Evolutionary conservation across 1,140 invertebrate species (phyloP).

Genomic region (Telenomus remus): DNA sequence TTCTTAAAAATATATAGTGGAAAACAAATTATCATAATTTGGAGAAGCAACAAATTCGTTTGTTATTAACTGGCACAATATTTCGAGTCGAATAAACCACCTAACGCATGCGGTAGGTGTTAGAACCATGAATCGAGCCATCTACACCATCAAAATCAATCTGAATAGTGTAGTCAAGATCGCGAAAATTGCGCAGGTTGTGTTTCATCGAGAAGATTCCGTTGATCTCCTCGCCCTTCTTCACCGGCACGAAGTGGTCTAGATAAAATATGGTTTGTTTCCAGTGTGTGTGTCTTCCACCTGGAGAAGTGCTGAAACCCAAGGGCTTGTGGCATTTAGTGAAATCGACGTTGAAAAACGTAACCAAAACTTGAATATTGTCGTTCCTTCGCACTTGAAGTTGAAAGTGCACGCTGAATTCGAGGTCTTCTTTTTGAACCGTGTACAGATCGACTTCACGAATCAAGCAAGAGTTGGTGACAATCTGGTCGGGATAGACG

Average conservation of each 20-base stretch:
- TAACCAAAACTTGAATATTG: slow-evolving; percentile 97
- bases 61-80: slow-evolving; percentile 16
- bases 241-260: slow-evolving; percentile 95
- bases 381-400: slow-evolving; percentile 92
- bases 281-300: slow-evolving; percentile 98
- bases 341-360: slow-evolving; percentile 99
- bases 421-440: slow-evolving; percentile 94
- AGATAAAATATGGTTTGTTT: slow-evolving; percentile 99
- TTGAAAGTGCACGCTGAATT: slow-evolving; percentile 93
- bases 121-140: slow-evolving; percentile 90
- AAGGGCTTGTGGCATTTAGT: slow-evolving; percentile 98
- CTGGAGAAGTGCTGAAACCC: slow-evolving; percentile 98
- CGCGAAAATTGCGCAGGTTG: slow-evolving; percentile 96
- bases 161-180: slow-evolving; percentile 96
- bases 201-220: slow-evolving; percentile 95
- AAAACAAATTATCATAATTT: not conserved
- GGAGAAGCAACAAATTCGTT: not conserved
- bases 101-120: slow-evolving; percentile 94
- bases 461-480: slow-evolving; percentile 84
- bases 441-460: slow-evolving; percentile 99
- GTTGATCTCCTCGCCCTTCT: slow-evolving; percentile 93
- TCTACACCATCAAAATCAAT: slow-evolving; percentile 97
- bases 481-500: slow-evolving; percentile 95
- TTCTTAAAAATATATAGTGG: no score
- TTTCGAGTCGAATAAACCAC: not conserved